Percentiles rank a stretch among this genome's conserved stretches.
phyloP scores from a whole-genome alignment of 2,888 invertebrate genomes.

The Eumacrocentrus americanus region DNA sequence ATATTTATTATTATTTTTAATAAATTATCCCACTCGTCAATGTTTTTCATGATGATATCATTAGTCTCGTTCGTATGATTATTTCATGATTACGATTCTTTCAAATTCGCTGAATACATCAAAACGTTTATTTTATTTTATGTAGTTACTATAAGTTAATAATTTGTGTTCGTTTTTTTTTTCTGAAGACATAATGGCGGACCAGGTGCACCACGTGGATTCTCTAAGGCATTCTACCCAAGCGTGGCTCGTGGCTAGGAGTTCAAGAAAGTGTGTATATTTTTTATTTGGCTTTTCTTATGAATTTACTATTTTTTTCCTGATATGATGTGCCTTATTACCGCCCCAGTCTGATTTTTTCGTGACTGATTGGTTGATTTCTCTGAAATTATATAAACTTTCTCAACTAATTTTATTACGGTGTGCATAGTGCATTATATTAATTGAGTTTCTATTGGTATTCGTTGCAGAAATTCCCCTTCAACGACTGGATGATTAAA shows the following conservation, averaged over 20 bases:
- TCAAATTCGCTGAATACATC: conserved; percentile 31
- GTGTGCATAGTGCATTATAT: too few relatives aligned
- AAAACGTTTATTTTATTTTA: neutral
- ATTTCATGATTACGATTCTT: conserved; percentile 42
- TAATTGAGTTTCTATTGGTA: neutral
- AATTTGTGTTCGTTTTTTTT: conserved; percentile 21
- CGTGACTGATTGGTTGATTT: conserved; percentile 50
- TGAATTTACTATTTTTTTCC: conserved; percentile 1
- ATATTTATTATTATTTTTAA: neutral
- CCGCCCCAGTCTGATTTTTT: conserved; percentile 56
- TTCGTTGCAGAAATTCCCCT: conserved; percentile 18
- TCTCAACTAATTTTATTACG: neutral
- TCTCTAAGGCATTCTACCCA: neutral
- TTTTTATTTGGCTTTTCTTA: neutral
- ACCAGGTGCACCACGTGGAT: neutral
- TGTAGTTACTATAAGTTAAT: conserved; percentile 14
- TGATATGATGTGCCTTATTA: conserved; percentile 46
- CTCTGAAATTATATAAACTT: conserved; percentile 27
- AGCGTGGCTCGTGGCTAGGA: neutral
- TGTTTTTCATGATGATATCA: conserved; percentile 47
- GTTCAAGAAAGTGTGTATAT: neutral
- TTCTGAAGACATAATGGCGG: neutral
- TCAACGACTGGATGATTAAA: neutral
- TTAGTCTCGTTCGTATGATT: conserved; percentile 57
- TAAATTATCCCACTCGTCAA: too few relatives aligned